These are phyloP conservation scores for Plecturocebus donacophilus DNA, from an alignment of 2,113 vertebrate genomes.

Conservation along the genomic window DNA sequence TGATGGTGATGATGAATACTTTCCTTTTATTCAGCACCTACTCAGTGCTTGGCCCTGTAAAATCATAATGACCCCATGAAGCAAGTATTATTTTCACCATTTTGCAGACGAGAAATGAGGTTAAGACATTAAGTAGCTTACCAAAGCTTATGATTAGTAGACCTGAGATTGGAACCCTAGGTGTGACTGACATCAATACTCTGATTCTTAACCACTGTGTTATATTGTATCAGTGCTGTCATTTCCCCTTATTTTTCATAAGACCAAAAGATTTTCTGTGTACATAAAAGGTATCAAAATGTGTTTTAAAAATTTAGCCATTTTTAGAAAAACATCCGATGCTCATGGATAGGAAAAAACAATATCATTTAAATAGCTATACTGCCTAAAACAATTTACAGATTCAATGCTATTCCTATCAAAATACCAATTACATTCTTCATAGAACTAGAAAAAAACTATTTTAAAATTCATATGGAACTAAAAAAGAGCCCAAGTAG, in stretches of 20 bases:
- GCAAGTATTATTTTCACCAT: not conserved
- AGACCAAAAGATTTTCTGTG: slow-evolving; percentile 17
- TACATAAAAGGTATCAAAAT: not conserved
- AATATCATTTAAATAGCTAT: too few species aligned
- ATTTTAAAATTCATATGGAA: too few species aligned
- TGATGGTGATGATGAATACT: not conserved
- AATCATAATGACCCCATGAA: not conserved
- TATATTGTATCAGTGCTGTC: not conserved
- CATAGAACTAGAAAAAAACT: too few species aligned
- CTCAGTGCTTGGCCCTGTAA: not conserved
- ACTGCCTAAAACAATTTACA: too few species aligned
- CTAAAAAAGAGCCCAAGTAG: too few species aligned
- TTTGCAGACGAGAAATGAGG: not conserved
- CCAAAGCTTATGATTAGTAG: not conserved
- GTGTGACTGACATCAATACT: not conserved
- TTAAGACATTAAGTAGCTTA: slow-evolving; percentile 3
- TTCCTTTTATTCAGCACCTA: not conserved
- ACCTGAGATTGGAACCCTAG: not conserved
- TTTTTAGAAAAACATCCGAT: too few species aligned
- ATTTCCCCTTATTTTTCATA: not conserved
- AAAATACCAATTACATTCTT: too few species aligned
- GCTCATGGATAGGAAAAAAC: too few species aligned
- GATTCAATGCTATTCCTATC: too few species aligned
- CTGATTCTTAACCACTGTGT: not conserved
- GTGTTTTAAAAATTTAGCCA: not conserved